These are phyloP conservation scores for Heterotis niloticus DNA, from an alignment of 2,113 vertebrate genomes.

Conservation along the genomic window DNA sequence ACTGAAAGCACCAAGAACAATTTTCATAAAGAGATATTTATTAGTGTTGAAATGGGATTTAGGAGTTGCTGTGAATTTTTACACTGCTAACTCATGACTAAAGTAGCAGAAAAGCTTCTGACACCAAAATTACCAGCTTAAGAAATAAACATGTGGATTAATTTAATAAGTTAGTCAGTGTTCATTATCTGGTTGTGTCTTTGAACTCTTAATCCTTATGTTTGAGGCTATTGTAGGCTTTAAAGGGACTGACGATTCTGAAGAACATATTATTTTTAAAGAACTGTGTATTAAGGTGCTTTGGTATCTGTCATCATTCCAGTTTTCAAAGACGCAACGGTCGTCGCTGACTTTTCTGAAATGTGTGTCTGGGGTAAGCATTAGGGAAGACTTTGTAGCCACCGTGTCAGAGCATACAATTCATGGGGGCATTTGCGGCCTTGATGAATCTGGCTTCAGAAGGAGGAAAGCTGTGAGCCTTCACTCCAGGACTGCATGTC, in stretches of 20 bases:
- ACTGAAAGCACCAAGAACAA: too few relatives aligned
- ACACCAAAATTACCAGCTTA: background rate
- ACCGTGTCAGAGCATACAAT: background rate
- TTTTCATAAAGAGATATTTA: too few relatives aligned
- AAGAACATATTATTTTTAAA: background rate
- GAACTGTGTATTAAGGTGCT: background rate
- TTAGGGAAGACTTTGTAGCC: background rate
- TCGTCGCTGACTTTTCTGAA: background rate
- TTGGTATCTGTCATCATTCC: background rate
- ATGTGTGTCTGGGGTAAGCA: background rate
- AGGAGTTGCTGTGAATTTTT: too few relatives aligned
- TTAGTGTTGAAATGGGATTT: too few relatives aligned
- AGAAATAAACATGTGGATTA: background rate
- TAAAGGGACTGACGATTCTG: background rate
- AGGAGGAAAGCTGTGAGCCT: conserved; percentile 69
- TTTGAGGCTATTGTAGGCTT: background rate
- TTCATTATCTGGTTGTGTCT: background rate
- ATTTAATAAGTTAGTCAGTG: background rate
- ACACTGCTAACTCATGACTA: too few relatives aligned
- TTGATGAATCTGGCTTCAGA: conserved; percentile 64
- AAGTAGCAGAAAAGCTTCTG: background rate
- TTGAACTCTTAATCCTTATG: background rate
- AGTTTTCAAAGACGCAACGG: background rate
- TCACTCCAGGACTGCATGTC: conserved; percentile 77
- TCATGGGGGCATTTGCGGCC: background rate